Conservation (phyloP, 2,888 invertebrate genomes). For the Agapetus fuscipes region DNA sequence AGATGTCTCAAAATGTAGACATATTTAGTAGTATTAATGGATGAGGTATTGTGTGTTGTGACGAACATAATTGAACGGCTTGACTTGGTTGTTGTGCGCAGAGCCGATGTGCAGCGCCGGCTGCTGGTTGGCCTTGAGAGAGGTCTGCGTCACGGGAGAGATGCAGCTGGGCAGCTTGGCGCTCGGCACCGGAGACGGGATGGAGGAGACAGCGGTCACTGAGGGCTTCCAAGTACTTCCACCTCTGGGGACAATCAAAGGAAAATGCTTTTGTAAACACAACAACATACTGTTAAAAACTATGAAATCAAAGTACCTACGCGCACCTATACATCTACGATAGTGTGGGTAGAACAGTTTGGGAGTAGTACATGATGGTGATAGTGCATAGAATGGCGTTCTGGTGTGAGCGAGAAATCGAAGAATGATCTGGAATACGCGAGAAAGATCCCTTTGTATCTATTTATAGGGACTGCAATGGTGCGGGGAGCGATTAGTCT, state of each 20-base stretch:
- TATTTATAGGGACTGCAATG: no score
- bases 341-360: no score
- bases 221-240: slow-evolving; percentile 86
- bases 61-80: slow-evolving; percentile 62
- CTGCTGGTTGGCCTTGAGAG: slow-evolving; percentile 64
- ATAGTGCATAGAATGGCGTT: no score
- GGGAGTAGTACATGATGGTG: no score
- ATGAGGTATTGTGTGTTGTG: no score
- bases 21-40: slow-evolving; percentile 5
- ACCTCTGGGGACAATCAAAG: slow-evolving; percentile 49
- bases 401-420: no score
- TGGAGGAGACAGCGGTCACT: slow-evolving; percentile 71
- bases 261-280: background rate
- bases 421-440: no score
- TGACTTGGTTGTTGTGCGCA: slow-evolving; percentile 80
- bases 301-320: no score
- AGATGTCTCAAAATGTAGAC: background rate
- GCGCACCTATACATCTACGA: no score
- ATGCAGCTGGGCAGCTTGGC: slow-evolving; percentile 45
- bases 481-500: no score
- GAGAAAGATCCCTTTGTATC: no score
- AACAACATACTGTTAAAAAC: no score
- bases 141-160: slow-evolving; percentile 75
- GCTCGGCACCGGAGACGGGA: slow-evolving; percentile 58
- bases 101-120: slow-evolving; percentile 69